Evolutionary conservation across 2,888 invertebrate species (phyloP), one percentile per base, ranked within the genome.

Genomic region (Lithophane semibrunnea): DNA sequence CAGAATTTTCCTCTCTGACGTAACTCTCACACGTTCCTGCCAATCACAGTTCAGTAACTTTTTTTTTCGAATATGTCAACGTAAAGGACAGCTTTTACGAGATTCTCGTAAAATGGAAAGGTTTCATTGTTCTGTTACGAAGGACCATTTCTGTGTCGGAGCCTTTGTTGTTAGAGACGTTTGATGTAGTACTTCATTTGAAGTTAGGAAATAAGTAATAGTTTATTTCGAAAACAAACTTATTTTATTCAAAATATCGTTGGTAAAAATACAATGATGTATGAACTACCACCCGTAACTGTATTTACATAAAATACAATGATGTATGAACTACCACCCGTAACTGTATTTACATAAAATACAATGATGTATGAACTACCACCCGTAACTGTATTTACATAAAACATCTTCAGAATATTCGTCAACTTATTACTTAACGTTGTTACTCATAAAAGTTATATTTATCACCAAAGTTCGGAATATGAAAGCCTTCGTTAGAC

Each of bases 21-120:
- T 90, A 88, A 90, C 90, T 83, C 88, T 89, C 88, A 88, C 89
- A 90, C 88, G 88, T 82, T 82, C 73, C 79, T 80, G 83, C 89
- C 90, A 90, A 91, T 91, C 88, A 89, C 86, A 88, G 82, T 74
- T 73, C 78, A 61, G 67, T 61, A 66, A 84, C 74, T 85, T 86
- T 87, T 88, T 71, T 85, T 87, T 87, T 66, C 60, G 79, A 75
- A 84, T 81, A 83, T 86, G 84, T 84, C 70, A 71, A 77, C 64
- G 73, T 68, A 69, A 83, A 86, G 88, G 86, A 87, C 83, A 84
- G 75, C 79, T 77, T 85, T 88, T 86, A 88, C 86, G 88, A 88
- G 87, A 78, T 81, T 88, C 86, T 89, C 88, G 86, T 87, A 88
- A 89, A 89, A 83, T 64, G 79, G 81, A 90, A 88, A 82, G 79